Evolutionary conservation across 2,797 vertebrate species (phyloP).

Genomic region (Lophius americanus): DNA sequence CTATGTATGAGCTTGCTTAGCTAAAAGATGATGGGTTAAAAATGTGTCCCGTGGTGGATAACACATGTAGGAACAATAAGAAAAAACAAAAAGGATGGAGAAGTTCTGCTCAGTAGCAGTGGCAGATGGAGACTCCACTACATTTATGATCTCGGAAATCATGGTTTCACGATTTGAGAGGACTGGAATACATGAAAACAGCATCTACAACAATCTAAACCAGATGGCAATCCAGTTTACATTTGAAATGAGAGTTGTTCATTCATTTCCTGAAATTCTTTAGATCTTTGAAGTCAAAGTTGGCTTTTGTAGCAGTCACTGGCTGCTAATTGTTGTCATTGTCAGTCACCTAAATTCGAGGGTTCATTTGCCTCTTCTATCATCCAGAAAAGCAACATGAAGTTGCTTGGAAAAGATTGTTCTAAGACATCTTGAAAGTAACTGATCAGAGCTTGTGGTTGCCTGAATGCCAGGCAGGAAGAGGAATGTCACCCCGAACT

Average conservation of each 20-base stretch:
- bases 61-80: conserved; percentile 38
- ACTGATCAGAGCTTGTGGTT: conserved; percentile 24
- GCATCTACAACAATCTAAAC: conserved; percentile 24
- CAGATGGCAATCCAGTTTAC: conserved; percentile 6
- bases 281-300: conserved; percentile 19
- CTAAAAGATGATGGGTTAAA: conserved; percentile 35
- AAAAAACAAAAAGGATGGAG: conserved; percentile 11
- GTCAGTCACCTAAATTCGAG: conserved; percentile 34
- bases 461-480: conserved; percentile 38
- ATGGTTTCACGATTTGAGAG: conserved; percentile 37
- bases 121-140: conserved; percentile 3
- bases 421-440: conserved; percentile 14
- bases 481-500: conserved; percentile 29
- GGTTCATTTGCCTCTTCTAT: conserved; percentile 48
- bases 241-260: conserved; percentile 12
- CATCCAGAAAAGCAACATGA: conserved; percentile 48
- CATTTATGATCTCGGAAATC: conserved; percentile 34
- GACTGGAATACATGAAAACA: conserved; percentile 34
- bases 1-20: no score
- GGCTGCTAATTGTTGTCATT: conserved; percentile 24
- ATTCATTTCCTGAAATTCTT: conserved; percentile 35
- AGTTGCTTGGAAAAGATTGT: conserved; percentile 22
- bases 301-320: conserved; percentile 28
- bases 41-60: conserved; percentile 63
- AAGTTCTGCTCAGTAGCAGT: conserved; percentile 21